Base-by-base conservation (phyloP, 1,140 invertebrate species). In the Papilio aristodemus region DNA sequence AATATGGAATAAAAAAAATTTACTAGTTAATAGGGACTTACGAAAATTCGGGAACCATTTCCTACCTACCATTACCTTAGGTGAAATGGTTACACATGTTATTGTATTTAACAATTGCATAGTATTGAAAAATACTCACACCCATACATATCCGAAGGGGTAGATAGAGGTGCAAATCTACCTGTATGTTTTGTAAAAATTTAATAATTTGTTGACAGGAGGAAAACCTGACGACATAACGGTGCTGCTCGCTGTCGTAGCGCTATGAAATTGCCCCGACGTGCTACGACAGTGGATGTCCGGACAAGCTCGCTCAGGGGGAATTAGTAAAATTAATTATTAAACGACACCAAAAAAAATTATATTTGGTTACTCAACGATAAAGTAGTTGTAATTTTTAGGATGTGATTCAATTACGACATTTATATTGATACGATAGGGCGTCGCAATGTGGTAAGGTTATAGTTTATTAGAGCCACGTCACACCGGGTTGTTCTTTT, bases 211-310 rank as follows among this genome's bases (percentile, higher is more conserved):
- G 77, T 89, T 95, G 94, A 67, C 90, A 98, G 97, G 98, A 88
- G 97, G 98, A 70, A 99, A 99, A 93, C 97, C 97, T 59, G 98
- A 99, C 89, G 98, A 99, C 92, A 98, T 99, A 87, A 99, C 98
- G 83, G 97, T 99, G 80, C 94, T 99, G 77, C 93, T 99, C 78
- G 97, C 97, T 77, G 97, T 96, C 71, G 96, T 98, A 88, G 95
- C 95, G 76, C 87, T 96, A 92, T 95, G 94, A 94, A 93, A 76
- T 82, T 84, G 85, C 86, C 81, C 39, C 25, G 67, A 71, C 77
- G 81, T 85, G 80, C 85, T 19, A 13, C 41, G 36, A 84, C 79
- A 80, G 75, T 75, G 72, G 80, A 81, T 84, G 73, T 78, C 72
- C 74, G 76, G 59, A 71, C 71, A 73, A 74, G 73, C 74, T 81